Percentiles rank a stretch among this genome's conserved stretches.
phyloP scores from a whole-genome alignment of 2,113 vertebrate species.

The Mormyrus iriodes region DNA sequence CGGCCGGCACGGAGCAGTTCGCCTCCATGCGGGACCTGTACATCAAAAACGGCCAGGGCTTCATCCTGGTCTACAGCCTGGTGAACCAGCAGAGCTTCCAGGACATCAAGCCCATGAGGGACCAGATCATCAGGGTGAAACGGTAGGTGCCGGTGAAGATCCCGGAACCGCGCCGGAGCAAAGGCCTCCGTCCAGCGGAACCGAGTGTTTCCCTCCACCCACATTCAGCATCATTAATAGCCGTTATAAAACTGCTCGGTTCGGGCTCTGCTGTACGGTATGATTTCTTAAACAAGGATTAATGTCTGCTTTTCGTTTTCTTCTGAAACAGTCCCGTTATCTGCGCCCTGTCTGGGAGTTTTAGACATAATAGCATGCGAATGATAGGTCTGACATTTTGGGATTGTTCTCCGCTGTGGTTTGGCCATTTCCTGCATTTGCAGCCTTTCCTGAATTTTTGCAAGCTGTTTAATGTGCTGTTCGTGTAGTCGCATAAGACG shows the following conservation, averaged over 20 bases:
- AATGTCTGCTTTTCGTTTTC: not conserved
- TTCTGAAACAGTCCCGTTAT: not conserved
- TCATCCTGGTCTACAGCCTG: slow-evolving; percentile 90
- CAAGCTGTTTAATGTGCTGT: not conserved
- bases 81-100: slow-evolving; percentile 97
- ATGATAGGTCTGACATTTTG: not conserved
- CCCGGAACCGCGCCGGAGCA: not conserved
- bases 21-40: slow-evolving; percentile 95
- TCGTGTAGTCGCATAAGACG: not conserved
- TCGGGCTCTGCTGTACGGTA: not conserved
- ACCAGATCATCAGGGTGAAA: slow-evolving; percentile 96
- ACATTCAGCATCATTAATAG: not conserved
- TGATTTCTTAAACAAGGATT: not conserved
- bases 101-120: slow-evolving; percentile 91
- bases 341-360: not conserved
- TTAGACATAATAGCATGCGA: not conserved
- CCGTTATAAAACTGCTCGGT: not conserved
- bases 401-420: not conserved
- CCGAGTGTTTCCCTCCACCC: not conserved
- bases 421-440: not conserved
- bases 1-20: slow-evolving; percentile 91
- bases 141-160: slow-evolving; percentile 59
- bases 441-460: not conserved
- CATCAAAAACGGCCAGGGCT: slow-evolving; percentile 94
- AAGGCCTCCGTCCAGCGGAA: not conserved